Percentiles rank a stretch among this genome's conserved stretches.
Evolutionary conservation across 2,113 vertebrate genomes (phyloP).

Genomic region (Aptenodytes patagonicus): DNA sequence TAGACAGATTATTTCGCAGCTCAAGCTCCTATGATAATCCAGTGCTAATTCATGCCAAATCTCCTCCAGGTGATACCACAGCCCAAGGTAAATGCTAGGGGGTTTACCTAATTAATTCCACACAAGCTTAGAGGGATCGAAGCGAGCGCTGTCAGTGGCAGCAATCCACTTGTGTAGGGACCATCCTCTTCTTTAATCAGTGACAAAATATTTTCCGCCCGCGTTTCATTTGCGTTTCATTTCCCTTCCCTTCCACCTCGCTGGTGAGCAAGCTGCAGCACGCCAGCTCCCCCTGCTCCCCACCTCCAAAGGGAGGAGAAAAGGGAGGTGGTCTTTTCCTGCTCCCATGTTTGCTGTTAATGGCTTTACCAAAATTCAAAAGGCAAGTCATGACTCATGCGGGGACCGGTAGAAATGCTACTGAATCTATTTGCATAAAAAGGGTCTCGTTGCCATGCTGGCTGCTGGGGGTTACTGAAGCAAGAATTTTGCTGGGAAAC

Average conservation of each 20-base stretch:
- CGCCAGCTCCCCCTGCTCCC: not conserved
- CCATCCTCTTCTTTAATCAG: not conserved
- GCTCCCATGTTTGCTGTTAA: not conserved
- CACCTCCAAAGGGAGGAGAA: not conserved
- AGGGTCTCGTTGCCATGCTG: not conserved
- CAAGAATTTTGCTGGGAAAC: not conserved
- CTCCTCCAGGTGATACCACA: slow-evolving; percentile 41
- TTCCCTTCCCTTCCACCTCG: not conserved
- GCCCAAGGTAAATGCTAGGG: not conserved
- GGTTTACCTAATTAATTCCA: slow-evolving; percentile 31
- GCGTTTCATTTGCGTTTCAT: not conserved
- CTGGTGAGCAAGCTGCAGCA: not conserved
- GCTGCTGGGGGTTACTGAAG: not conserved
- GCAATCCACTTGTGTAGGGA: not conserved
- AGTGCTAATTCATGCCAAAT: not conserved
- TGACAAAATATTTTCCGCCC: not conserved
- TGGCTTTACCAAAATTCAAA: not conserved
- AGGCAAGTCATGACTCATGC: not conserved
- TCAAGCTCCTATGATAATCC: not conserved
- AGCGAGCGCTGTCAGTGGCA: not conserved
- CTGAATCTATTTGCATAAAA: not conserved
- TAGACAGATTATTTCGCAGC: not conserved
- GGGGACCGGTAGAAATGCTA: not conserved
- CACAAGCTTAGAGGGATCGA: not conserved
- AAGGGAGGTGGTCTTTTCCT: not conserved